Conservation (phyloP, 1,140 invertebrate species). For the Zaprionus davidi region DNA sequence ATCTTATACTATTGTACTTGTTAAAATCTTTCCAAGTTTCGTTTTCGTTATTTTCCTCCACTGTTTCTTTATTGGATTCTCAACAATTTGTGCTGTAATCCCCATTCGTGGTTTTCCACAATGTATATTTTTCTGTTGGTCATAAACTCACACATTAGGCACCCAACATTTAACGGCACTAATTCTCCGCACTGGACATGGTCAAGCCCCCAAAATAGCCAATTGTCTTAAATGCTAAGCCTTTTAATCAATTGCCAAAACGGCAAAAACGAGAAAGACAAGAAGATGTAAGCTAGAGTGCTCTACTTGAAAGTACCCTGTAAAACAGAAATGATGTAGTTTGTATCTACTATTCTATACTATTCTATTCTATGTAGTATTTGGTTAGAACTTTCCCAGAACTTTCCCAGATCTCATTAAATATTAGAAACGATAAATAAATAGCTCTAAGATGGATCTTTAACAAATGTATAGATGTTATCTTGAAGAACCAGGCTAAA, state of each 20-base stretch:
- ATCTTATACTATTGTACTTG: too few species aligned
- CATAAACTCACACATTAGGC: constrained; percentile 76
- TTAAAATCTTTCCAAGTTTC: neutral
- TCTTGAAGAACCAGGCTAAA: neutral
- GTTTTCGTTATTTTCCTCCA: neutral
- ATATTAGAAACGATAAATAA: neutral
- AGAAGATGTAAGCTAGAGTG: neutral
- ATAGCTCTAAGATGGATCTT: too few species aligned
- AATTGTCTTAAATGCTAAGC: constrained; percentile 78
- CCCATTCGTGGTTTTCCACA: constrained; percentile 11
- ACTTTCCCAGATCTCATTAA: neutral
- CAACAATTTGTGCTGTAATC: constrained; percentile 10
- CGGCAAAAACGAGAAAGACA: constrained; percentile 53
- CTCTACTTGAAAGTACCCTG: neutral
- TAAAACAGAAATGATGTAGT: neutral
- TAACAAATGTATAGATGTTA: neutral
- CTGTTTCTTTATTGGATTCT: neutral
- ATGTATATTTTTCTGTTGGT: constrained; percentile 14
- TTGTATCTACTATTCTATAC: too few species aligned
- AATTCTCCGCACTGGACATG: constrained; percentile 46
- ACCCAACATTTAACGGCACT: constrained; percentile 72
- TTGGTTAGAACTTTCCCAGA: neutral
- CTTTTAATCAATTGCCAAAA: constrained; percentile 79
- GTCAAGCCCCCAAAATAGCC: constrained; percentile 44
- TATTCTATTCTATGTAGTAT: too few species aligned